These are phyloP conservation scores for Gambusia holbrooki DNA, from an alignment of 2,113 vertebrate species.

Conservation along the genomic window DNA sequence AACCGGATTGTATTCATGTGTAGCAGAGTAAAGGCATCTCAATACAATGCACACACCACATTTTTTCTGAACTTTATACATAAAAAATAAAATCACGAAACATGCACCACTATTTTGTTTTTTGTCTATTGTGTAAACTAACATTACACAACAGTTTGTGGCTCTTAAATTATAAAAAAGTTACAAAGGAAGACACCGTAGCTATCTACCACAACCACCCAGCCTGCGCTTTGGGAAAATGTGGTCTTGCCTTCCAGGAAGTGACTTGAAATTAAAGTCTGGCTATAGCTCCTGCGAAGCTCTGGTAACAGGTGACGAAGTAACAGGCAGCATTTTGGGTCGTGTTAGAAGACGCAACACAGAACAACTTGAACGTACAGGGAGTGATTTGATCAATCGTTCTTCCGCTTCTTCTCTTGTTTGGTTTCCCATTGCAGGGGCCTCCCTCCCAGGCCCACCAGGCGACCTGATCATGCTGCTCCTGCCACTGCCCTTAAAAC, in stretches of 20 bases:
- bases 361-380: conserved; percentile 8
- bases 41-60: neutral
- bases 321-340: neutral
- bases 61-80: no score
- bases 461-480: conserved; percentile 38
- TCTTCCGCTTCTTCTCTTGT: conserved; percentile 25
- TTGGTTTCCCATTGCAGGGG: conserved; percentile 27
- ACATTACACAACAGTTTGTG: no score
- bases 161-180: no score
- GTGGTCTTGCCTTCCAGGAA: neutral
- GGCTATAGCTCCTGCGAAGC: neutral
- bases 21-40: neutral
- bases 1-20: neutral
- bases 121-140: neutral
- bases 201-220: neutral
- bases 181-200: neutral
- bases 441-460: conserved; percentile 33
- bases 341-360: conserved; percentile 37
- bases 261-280: neutral
- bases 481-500: conserved; percentile 27
- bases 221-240: neutral
- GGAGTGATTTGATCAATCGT: conserved; percentile 64
- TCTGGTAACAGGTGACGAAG: conserved; percentile 12
- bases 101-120: no score
- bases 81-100: no score